Evolutionary conservation across 1,140 invertebrate species (phyloP).

Genomic region (Drosophila melanica): DNA sequence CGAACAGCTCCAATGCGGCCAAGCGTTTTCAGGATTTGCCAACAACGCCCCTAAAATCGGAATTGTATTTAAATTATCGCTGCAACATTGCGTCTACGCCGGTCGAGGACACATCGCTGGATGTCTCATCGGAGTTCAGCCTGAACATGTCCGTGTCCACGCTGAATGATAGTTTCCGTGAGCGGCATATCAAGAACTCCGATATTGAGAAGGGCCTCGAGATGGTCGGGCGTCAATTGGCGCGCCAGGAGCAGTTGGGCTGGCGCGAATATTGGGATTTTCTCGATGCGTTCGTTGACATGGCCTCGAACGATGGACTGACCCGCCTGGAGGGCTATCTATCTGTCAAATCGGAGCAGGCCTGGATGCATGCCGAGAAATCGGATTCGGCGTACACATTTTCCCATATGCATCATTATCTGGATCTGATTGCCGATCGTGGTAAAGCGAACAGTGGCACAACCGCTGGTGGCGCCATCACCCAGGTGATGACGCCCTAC

Average conservation of each 20-base stretch:
- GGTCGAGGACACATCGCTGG: conserved; percentile 3
- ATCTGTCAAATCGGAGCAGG: conserved; percentile 81
- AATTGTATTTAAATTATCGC: conserved; percentile 39
- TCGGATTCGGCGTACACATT: conserved; percentile 24
- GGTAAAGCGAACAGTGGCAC: neutral
- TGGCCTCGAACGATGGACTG: conserved; percentile 89
- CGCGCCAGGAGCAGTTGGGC: conserved; percentile 89
- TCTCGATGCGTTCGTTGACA: conserved; percentile 90
- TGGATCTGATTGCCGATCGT: conserved; percentile 46
- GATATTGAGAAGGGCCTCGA: conserved; percentile 94
- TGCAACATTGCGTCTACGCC: neutral
- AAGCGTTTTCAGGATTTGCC: conserved; percentile 17
- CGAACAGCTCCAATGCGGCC: neutral
- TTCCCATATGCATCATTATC: conserved; percentile 40
- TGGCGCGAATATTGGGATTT: conserved; percentile 97
- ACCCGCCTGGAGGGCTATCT: conserved; percentile 90
- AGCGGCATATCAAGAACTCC: conserved; percentile 86
- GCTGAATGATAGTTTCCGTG: conserved; percentile 62
- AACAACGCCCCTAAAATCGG: conserved; percentile 39
- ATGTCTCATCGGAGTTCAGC: conserved; percentile 6
- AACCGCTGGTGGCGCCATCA: conserved; percentile 10
- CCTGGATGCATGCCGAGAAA: conserved; percentile 16
- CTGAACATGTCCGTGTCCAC: conserved; percentile 30
- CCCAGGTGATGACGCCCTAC: conserved; percentile 83
- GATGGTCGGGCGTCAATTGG: conserved; percentile 90